A percentile compares a stretch with the other conserved stretches of the same genome.
phyloP scores from a whole-genome alignment of 23 tunicate species.

The Phallusia fumigata region DNA sequence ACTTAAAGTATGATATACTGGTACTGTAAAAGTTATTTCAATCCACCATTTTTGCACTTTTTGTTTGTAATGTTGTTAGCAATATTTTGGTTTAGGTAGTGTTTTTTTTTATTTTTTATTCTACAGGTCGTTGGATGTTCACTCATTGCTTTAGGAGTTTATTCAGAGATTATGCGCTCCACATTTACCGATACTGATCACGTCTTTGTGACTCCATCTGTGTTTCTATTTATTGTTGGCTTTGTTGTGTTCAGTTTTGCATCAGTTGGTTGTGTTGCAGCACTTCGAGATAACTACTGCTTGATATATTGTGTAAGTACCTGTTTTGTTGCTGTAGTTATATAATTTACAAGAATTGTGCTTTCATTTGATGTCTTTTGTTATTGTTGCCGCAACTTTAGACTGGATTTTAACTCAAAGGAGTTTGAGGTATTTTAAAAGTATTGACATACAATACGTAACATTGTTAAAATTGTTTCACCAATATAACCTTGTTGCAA shows the following conservation, averaged over 20 bases:
- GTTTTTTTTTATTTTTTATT: neutral
- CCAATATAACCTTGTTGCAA: neutral
- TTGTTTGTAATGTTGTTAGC: too few relatives aligned
- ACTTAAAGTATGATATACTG: too few relatives aligned
- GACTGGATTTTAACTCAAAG: too few relatives aligned
- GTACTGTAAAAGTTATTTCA: too few relatives aligned
- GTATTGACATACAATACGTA: too few relatives aligned
- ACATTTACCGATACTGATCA: constrained; percentile 41
- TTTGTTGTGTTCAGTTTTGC: constrained; percentile 43
- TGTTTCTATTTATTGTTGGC: constrained; percentile 59
- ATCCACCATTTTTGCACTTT: too few relatives aligned
- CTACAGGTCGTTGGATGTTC: constrained; percentile 51
- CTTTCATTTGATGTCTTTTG: too few relatives aligned
- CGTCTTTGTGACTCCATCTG: constrained; percentile 75
- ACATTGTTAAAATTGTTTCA: neutral
- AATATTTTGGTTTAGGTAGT: neutral
- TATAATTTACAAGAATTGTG: too few relatives aligned
- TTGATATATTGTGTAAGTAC: constrained; percentile 49
- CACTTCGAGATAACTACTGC: constrained; percentile 70
- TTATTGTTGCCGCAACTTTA: too few relatives aligned
- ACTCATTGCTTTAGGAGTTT: constrained; percentile 49
- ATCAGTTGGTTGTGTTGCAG: constrained; percentile 50
- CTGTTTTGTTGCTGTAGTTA: too few relatives aligned
- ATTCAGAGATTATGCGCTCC: constrained; percentile 63
- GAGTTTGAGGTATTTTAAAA: too few relatives aligned